Percentiles rank a stretch among this genome's conserved stretches.
These are phyloP conservation scores for Calliopum simillimum DNA, from an alignment of 2,888 invertebrate species.

Conservation along the genomic window DNA sequence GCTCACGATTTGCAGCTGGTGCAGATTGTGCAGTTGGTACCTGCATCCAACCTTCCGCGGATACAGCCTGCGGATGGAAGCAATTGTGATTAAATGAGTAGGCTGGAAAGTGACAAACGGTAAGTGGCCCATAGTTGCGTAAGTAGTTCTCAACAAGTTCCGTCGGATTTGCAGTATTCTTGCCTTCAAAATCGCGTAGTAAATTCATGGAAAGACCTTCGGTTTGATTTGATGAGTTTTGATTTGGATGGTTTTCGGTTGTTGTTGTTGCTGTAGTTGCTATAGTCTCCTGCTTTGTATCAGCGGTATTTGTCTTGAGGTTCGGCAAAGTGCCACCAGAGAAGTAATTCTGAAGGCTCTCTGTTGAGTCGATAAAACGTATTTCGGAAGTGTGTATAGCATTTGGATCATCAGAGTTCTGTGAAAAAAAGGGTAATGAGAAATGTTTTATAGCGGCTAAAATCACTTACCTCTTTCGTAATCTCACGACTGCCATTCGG, in stretches of 20 bases:
- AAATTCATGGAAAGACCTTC: slow-evolving; percentile 34
- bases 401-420: slow-evolving; percentile 41
- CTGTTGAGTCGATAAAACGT: slow-evolving; percentile 44
- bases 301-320: neutral
- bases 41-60: slow-evolving; percentile 8
- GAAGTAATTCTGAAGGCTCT: slow-evolving; percentile 41
- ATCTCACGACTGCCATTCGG: neutral
- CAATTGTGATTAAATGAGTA: slow-evolving; percentile 40
- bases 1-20: neutral
- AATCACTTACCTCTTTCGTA: slow-evolving; percentile 27
- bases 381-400: slow-evolving; percentile 42
- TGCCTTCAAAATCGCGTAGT: slow-evolving; percentile 40
- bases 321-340: slow-evolving; percentile 32
- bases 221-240: neutral
- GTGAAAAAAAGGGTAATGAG: neutral
- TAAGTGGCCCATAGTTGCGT: slow-evolving; percentile 39
- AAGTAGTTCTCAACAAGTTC: slow-evolving; percentile 44
- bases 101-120: slow-evolving; percentile 32
- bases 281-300: neutral
- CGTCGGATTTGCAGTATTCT: slow-evolving; percentile 24
- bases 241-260: neutral
- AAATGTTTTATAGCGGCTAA: neutral
- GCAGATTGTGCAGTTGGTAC: too few species aligned
- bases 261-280: neutral
- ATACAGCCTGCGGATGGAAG: neutral